Conservation (phyloP, 2,888 invertebrate species). For the Parnassius glacialis region DNA sequence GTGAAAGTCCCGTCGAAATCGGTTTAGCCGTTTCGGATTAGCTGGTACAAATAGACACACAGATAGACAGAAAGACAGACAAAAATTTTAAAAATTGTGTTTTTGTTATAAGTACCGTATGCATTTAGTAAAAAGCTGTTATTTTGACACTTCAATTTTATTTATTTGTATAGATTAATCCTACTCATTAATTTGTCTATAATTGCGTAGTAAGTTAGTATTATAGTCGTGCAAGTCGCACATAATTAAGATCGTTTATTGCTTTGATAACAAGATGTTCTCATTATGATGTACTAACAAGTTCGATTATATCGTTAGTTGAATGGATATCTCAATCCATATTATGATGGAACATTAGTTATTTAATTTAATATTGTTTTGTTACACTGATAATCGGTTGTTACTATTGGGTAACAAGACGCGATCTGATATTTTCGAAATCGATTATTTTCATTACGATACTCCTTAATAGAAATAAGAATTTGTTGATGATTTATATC, state of each 20-base stretch:
- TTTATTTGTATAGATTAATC: no score
- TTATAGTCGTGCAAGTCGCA: no score
- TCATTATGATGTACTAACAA: not conserved
- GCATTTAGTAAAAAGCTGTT: no score
- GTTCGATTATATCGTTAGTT: conserved; percentile 11
- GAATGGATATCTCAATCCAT: conserved; percentile 19
- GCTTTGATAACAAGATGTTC: not conserved
- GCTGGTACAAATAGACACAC: no score
- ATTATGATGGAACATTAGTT: conserved; percentile 14
- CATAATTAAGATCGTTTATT: not conserved
- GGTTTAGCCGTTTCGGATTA: no score
- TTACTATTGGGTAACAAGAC: conserved; percentile 29
- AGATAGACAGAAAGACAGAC: no score
- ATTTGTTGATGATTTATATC: not conserved
- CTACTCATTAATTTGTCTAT: no score
- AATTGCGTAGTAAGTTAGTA: no score
- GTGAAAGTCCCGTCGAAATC: no score
- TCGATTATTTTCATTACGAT: conserved; percentile 24
- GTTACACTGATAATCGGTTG: conserved; percentile 8
- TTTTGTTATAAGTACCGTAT: no score
- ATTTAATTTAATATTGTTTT: conserved; percentile 20
- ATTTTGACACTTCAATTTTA: no score
- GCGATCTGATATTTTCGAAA: conserved; percentile 32
- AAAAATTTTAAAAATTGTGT: no score
- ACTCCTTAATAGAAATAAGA: conserved; percentile 6